phyloP scores from a whole-genome alignment of 2,888 invertebrate genomes.

The Iphiclides podalirius region DNA sequence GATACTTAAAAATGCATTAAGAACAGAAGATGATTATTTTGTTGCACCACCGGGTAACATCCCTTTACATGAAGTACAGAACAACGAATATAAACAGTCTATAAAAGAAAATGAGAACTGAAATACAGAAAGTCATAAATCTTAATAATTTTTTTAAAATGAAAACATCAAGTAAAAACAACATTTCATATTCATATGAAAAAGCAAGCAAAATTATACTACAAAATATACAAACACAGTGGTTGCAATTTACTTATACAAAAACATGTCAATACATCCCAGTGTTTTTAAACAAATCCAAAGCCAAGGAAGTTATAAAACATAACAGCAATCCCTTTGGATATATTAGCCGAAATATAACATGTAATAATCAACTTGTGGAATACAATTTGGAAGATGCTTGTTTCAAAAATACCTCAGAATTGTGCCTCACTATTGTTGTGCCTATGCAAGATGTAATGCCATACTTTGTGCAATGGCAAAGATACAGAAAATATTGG shows the following conservation, averaged over 20 bases:
- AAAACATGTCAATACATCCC: constrained; percentile 56
- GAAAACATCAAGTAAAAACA: constrained; percentile 32
- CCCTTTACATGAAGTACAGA: constrained; percentile 80
- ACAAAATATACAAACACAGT: constrained; percentile 56
- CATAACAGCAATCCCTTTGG: constrained; percentile 41
- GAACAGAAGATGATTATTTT: constrained; percentile 93
- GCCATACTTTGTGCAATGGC: constrained; percentile 86
- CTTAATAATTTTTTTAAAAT: constrained; percentile 54
- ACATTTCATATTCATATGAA: constrained; percentile 41
- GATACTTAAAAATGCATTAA: constrained; percentile 86
- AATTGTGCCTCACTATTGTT: constrained; percentile 60
- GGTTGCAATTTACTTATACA: constrained; percentile 50
- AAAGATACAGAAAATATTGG: constrained; percentile 89
- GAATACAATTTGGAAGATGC: constrained; percentile 25
- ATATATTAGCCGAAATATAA: constrained; percentile 33
- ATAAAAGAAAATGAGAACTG: constrained; percentile 62
- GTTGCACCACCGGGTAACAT: constrained; percentile 94
- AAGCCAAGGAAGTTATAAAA: constrained; percentile 20
- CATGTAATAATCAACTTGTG: constrained; percentile 23
- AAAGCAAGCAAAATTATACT: constrained; percentile 52
- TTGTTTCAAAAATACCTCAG: constrained; percentile 32
- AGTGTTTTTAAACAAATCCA: constrained; percentile 41
- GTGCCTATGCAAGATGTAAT: constrained; percentile 71
- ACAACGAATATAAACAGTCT: constrained; percentile 35
- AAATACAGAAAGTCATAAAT: constrained; percentile 46